Conservation (phyloP, 2,113 vertebrate genomes). For the Chrysemys picta region DNA sequence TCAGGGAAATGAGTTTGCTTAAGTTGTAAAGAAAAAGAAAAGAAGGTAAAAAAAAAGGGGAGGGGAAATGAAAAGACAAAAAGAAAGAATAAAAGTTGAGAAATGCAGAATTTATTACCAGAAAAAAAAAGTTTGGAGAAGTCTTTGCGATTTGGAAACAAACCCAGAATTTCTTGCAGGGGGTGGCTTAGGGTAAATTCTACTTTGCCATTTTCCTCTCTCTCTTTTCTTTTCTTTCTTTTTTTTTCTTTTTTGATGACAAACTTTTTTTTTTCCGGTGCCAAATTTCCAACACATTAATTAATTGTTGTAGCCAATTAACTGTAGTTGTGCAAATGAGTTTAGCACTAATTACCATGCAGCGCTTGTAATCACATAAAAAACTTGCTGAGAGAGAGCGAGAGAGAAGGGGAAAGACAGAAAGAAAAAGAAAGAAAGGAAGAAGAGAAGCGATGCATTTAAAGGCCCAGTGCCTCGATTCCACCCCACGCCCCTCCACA, state of each 20-base stretch:
- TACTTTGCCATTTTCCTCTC: conserved; percentile 59
- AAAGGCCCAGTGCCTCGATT: not conserved
- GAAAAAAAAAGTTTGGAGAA: conserved; percentile 61
- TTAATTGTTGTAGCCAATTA: conserved; percentile 99
- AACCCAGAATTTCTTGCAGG: conserved; percentile 54
- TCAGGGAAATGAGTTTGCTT: conserved; percentile 85
- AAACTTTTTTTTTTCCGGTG: conserved; percentile 84
- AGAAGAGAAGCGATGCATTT: not conserved
- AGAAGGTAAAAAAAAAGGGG: not conserved
- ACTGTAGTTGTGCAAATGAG: conserved; percentile 99
- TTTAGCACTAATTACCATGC: conserved; percentile 98
- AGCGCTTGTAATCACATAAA: conserved; percentile 89
- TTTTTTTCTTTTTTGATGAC: conserved; percentile 69
- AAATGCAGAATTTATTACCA: conserved; percentile 13
- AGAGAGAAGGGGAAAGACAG: conserved; percentile 41
- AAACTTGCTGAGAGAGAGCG: conserved; percentile 84
- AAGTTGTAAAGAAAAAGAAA: conserved; percentile 76
- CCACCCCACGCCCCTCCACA: not conserved
- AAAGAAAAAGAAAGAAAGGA: not conserved
- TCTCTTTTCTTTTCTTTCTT: not conserved
- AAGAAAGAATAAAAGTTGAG: conserved; percentile 37
- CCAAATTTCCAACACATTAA: conserved; percentile 99
- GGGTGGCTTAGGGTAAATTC: not conserved
- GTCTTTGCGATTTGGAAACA: conserved; percentile 72
- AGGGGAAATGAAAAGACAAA: conserved; percentile 44